A percentile compares a stretch with the other conserved stretches of the same genome.
Conservation (phyloP, 2,113 vertebrate species). For the Platichthys flesus region DNA sequence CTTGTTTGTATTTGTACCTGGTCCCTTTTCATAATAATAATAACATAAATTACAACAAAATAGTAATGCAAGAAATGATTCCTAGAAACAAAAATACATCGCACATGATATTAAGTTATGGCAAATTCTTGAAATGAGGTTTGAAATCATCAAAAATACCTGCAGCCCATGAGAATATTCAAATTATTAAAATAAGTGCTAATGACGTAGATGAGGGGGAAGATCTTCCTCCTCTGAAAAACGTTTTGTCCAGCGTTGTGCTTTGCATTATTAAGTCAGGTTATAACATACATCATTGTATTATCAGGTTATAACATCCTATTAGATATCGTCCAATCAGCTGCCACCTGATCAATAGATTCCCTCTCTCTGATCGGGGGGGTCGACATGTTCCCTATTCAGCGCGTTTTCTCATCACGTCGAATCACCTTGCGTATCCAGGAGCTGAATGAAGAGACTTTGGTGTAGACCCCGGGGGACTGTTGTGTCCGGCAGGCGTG, state of each 20-base stretch:
- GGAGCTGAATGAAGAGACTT: slow-evolving; percentile 91
- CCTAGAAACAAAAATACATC: slow-evolving; percentile 4
- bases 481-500: slow-evolving; percentile 91
- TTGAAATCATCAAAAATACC: slow-evolving; percentile 17
- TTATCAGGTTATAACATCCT: slow-evolving; percentile 16
- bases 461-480: slow-evolving; percentile 96
- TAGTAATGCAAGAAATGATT: slow-evolving; percentile 20
- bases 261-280: neutral
- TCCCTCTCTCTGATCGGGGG: neutral
- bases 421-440: slow-evolving; percentile 93
- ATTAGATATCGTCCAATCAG: neutral
- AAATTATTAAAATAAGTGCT: slow-evolving; percentile 68
- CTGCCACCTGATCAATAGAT: slow-evolving; percentile 2
- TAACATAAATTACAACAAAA: slow-evolving; percentile 42
- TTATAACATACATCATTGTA: neutral
- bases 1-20: slow-evolving; percentile 38
- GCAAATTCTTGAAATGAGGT: neutral
- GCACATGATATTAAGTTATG: slow-evolving; percentile 9
- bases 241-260: neutral
- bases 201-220: slow-evolving; percentile 10
- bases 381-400: neutral
- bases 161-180: slow-evolving; percentile 11
- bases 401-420: slow-evolving; percentile 32
- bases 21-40: slow-evolving; percentile 58
- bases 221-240: neutral